Percentiles rank a stretch among this genome's conserved stretches.
Evolutionary conservation across 2,888 invertebrate species (phyloP).

Genomic region (Apotomis capreana): DNA sequence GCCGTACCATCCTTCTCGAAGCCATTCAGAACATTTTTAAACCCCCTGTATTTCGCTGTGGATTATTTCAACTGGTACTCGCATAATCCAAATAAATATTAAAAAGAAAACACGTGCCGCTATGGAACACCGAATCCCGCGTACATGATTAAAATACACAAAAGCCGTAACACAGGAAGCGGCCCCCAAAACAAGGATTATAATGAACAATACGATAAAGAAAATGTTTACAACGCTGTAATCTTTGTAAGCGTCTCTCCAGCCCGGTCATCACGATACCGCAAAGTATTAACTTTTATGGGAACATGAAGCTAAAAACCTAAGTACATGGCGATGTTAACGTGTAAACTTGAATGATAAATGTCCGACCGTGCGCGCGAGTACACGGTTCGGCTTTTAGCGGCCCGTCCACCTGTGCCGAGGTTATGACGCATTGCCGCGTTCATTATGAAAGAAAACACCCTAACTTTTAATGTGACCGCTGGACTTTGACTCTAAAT

Average conservation of each 20-base stretch:
- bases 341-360: slow-evolving; percentile 42
- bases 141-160: too few relatives aligned
- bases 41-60: too few relatives aligned
- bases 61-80: too few relatives aligned
- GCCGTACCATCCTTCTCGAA: too few relatives aligned
- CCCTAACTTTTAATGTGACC: slow-evolving; percentile 38
- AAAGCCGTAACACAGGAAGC: neutral
- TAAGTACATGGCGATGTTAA: slow-evolving; percentile 35
- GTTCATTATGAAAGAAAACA: slow-evolving; percentile 39
- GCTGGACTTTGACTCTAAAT: slow-evolving; percentile 29
- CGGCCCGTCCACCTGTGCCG: slow-evolving; percentile 34
- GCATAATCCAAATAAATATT: too few relatives aligned
- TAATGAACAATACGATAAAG: neutral
- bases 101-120: too few relatives aligned
- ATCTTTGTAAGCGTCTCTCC: neutral
- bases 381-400: slow-evolving; percentile 41
- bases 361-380: slow-evolving; percentile 32
- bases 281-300: slow-evolving; percentile 33
- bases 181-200: neutral
- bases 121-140: too few relatives aligned
- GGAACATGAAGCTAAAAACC: slow-evolving; percentile 37
- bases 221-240: neutral
- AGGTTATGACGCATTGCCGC: slow-evolving; percentile 41
- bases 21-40: too few relatives aligned
- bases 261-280: slow-evolving; percentile 1